Base-by-base conservation (phyloP, 2,113 vertebrate species). In the Antigone vipio region DNA sequence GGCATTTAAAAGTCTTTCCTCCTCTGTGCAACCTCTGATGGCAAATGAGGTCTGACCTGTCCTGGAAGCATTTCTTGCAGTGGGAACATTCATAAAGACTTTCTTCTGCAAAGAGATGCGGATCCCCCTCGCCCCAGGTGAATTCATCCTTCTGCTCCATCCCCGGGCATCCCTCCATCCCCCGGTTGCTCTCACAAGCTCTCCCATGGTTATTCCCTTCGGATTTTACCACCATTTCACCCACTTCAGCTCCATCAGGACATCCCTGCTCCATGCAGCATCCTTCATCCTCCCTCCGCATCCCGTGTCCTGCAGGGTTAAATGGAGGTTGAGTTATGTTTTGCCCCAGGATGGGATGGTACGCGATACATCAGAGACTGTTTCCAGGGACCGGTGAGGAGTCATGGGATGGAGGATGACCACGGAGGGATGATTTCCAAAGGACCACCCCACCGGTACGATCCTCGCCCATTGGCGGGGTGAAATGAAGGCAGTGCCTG, bases 1-100 rank as follows among this genome's bases (percentile, higher is more conserved):
- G 27, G 90, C 97, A 97, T 55, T 83, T 87, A 58, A 97, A 97
- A 15, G 89, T 94, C 64, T 95, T 96, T 62, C 95, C 96, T 40
- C 96, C 97, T 22, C 95, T 78, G 89, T 97, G 97, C 56, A 93
- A 56, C 85, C 97, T 92, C 64, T 56, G 77, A 4, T 56, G 77
- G 32, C 63, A 21, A 45, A 67, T 27, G 62, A 80, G 63, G 62
- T 67, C 63, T 4, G 63, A 35, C 26, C 63, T 64, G 4, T 35
- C 77, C 40, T 23, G 63, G 63, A 80, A 67, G 50, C 40, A 7
- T 35, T 56, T 30, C 26, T 29, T 8, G 52, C 78, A 58, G 34
- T 26, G 42, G 20, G 42, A 26, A 38, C 78, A 58, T 26, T 60
- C 29, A 4, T 83, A 50, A n/a, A 50, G 55, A 2, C 29, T 71